These are phyloP conservation scores for Cyphomyrus discorhynchus DNA, from an alignment of 2,113 vertebrate genomes.

Conservation along the genomic window DNA sequence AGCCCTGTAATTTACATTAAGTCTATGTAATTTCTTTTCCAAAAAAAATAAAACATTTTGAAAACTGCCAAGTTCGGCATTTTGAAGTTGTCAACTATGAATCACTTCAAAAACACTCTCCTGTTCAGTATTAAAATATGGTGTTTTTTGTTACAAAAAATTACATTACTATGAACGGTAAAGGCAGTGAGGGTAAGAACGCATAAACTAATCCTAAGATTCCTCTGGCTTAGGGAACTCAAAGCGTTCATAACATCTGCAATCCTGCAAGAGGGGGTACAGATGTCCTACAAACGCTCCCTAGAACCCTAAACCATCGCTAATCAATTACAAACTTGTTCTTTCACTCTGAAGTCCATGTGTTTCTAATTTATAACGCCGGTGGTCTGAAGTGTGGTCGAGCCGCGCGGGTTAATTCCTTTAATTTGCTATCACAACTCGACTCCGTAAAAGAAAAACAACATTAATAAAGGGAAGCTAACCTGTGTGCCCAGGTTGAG, in stretches of 20 bases:
- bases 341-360: conserved; percentile 66
- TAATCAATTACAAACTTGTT: conserved; percentile 79
- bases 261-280: conserved; percentile 30
- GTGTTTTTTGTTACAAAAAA: background rate
- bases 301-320: conserved; percentile 61
- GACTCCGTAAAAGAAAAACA: conserved; percentile 29
- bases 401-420: conserved; percentile 58
- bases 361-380: conserved; percentile 78
- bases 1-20: background rate
- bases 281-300: conserved; percentile 37
- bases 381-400: conserved; percentile 71
- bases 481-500: background rate
- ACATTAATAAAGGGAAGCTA: background rate
- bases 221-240: conserved; percentile 24
- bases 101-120: background rate
- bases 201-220: background rate
- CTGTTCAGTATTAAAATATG: background rate
- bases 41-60: background rate
- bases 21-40: background rate
- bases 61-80: background rate
- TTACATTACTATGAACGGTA: background rate
- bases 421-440: conserved; percentile 66
- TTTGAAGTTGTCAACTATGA: background rate
- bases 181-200: background rate
- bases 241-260: conserved; percentile 18